A percentile compares a stretch with the other conserved stretches of the same genome.
phyloP scores from a whole-genome alignment of 2,888 invertebrate genomes.

The Chrysolina haemoptera region DNA sequence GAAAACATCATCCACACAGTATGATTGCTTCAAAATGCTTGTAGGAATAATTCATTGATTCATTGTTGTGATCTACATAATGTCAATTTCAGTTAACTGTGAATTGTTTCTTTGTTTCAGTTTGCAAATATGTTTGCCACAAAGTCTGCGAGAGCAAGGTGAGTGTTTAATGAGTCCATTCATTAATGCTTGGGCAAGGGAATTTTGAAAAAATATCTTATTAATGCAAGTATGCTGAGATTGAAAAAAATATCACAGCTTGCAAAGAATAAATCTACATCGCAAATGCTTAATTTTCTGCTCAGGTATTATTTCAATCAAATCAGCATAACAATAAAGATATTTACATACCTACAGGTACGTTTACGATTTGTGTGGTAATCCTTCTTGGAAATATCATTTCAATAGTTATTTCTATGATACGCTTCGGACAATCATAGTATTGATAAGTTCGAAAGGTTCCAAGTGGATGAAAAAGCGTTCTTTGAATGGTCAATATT shows the following conservation, averaged over 20 bases:
- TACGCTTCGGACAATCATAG: background rate
- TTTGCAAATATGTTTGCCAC: slow-evolving; percentile 87
- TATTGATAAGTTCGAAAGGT: background rate
- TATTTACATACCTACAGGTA: slow-evolving; percentile 26
- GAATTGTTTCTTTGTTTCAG: slow-evolving; percentile 74
- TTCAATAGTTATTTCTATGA: background rate
- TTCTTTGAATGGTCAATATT: background rate
- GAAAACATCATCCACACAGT: no score
- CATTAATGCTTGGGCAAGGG: background rate
- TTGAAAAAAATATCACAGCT: background rate
- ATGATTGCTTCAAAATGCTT: no score
- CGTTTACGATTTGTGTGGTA: slow-evolving; percentile 15
- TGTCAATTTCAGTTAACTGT: no score
- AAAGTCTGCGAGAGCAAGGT: slow-evolving; percentile 85
- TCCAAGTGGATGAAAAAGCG: background rate
- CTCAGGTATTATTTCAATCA: slow-evolving; percentile 34
- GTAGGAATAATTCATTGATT: no score
- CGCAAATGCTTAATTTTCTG: slow-evolving; percentile 34
- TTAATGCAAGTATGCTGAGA: background rate
- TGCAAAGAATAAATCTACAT: slow-evolving; percentile 29
- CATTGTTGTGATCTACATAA: no score
- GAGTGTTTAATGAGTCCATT: slow-evolving; percentile 61
- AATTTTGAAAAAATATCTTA: background rate
- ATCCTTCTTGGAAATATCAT: background rate
- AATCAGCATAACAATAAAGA: slow-evolving; percentile 38